Conservation (phyloP, 2,888 invertebrate species). For the Ecliptopera silaceata region DNA sequence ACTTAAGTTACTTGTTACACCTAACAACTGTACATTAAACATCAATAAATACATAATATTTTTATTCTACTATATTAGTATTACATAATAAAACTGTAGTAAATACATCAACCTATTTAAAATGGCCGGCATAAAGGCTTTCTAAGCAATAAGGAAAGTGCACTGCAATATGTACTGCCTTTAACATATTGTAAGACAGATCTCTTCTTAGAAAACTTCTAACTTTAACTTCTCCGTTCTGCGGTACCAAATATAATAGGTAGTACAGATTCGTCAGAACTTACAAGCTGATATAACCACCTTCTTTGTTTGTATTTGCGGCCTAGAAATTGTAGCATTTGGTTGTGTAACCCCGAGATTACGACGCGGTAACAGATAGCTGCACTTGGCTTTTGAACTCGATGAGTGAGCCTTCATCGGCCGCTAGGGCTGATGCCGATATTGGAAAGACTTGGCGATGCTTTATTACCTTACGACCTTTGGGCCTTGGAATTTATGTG, state of each 20-base stretch:
- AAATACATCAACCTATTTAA: too few relatives aligned
- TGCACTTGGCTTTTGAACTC: constrained; percentile 76
- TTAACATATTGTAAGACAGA: too few relatives aligned
- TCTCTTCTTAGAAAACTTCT: too few relatives aligned
- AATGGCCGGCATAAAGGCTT: too few relatives aligned
- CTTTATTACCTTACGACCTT: constrained; percentile 15
- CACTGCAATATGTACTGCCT: too few relatives aligned
- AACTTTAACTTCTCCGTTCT: too few relatives aligned
- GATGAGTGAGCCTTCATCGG: constrained; percentile 77
- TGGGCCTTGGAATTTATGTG: not conserved
- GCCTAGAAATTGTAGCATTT: constrained; percentile 53
- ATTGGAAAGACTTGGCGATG: constrained; percentile 19
- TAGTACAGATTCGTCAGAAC: not conserved
- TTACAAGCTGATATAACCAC: not conserved
- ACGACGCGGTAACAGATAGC: constrained; percentile 61
- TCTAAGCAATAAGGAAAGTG: too few relatives aligned
- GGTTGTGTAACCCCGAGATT: constrained; percentile 57
- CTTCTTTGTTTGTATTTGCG: constrained; percentile 16
- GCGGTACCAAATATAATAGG: not conserved
- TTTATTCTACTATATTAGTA: too few relatives aligned
- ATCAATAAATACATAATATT: too few relatives aligned
- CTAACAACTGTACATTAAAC: too few relatives aligned
- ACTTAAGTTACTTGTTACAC: too few relatives aligned
- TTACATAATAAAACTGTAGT: too few relatives aligned
- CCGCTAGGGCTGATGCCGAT: constrained; percentile 35